These are phyloP conservation scores for Cathartes aura DNA, from an alignment of 2,113 vertebrate genomes.

Conservation along the genomic window DNA sequence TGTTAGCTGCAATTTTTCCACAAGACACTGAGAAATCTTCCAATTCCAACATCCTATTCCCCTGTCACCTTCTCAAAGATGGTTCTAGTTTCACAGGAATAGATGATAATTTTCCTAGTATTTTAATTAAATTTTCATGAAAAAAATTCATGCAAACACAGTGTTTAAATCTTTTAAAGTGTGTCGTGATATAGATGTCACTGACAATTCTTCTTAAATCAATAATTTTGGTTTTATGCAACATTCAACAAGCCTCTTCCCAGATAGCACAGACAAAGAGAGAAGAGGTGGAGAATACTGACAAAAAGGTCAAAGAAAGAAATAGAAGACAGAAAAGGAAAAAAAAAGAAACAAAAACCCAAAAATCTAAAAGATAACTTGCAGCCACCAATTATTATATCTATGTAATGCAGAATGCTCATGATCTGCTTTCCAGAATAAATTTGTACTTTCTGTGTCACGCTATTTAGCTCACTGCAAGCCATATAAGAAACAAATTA, in stretches of 20 bases:
- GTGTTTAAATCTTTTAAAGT: neutral
- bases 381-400: neutral
- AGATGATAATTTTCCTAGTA: neutral
- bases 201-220: neutral
- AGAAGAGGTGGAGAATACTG: neutral
- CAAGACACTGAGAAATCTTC: neutral
- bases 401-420: neutral
- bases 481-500: neutral
- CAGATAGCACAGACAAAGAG: neutral
- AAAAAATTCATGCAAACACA: neutral
- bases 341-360: neutral
- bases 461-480: neutral
- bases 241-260: neutral
- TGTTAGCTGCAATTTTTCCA: neutral
- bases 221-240: neutral
- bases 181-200: neutral
- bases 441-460: neutral
- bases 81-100: neutral
- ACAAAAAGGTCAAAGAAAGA: neutral
- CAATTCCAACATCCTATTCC: neutral
- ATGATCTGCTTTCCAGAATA: neutral
- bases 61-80: neutral
- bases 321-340: neutral
- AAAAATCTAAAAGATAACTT: neutral
- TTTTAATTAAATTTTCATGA: neutral